Percentiles rank a stretch among this genome's conserved stretches.
Conservation (phyloP, 53 echinoderm and acorn worm species). For the Henricia sp. region DNA sequence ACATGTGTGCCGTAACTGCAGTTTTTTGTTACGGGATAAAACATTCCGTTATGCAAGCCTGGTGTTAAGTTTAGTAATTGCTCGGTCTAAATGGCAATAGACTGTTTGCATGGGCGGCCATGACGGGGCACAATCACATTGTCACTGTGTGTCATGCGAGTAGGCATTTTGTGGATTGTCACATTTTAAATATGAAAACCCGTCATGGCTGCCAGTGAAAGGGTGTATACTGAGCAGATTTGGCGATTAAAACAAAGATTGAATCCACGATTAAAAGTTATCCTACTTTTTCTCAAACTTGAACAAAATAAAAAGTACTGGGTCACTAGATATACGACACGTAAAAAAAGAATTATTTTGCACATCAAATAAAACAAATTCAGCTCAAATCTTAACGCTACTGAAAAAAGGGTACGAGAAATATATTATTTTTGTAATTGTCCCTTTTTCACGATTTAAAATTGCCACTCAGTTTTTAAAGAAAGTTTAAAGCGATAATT, state of each 20-base stretch:
- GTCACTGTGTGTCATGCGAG: too few species aligned
- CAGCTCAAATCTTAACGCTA: not conserved
- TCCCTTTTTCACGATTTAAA: slow-evolving; percentile 32
- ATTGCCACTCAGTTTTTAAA: slow-evolving; percentile 54
- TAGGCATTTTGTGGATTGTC: too few species aligned
- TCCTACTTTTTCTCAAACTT: slow-evolving; percentile 32
- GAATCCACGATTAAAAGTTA: slow-evolving; percentile 2
- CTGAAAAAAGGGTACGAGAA: slow-evolving; percentile 7
- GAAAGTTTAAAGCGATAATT: slow-evolving; percentile 34
- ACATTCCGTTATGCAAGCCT: too few species aligned
- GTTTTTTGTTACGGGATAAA: too few species aligned
- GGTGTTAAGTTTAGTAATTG: too few species aligned
- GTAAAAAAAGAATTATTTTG: slow-evolving; percentile 41
- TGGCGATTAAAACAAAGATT: not conserved
- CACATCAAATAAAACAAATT: slow-evolving; percentile 33
- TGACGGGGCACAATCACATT: too few species aligned
- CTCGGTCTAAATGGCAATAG: too few species aligned
- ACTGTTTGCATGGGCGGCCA: too few species aligned
- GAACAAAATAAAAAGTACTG: slow-evolving; percentile 42
- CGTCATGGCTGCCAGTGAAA: too few species aligned
- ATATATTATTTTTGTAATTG: slow-evolving; percentile 16
- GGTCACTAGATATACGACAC: slow-evolving; percentile 10
- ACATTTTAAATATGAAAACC: too few species aligned
- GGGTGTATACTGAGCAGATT: too few species aligned
- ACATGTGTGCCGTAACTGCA: too few species aligned